Conservation (phyloP, 37 sponge, comb jelly and placozoan genomes). For the Geodia barretti region DNA sequence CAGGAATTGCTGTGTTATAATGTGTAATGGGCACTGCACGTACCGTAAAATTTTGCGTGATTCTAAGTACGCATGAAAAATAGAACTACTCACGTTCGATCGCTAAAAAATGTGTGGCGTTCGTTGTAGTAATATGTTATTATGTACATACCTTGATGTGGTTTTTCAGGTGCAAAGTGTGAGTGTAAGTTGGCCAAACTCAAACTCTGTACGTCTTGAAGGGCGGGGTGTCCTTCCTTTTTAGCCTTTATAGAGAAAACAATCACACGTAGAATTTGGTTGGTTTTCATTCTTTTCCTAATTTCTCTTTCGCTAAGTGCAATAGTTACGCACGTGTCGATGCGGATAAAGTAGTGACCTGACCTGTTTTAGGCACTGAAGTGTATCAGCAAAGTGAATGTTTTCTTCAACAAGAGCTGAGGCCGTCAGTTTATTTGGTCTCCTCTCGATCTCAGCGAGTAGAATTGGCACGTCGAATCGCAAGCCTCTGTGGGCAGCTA, state of each 20-base stretch:
- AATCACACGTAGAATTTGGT: not conserved
- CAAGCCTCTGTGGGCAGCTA: constrained; percentile 70
- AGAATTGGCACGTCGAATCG: constrained; percentile 55
- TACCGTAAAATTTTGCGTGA: too few relatives aligned
- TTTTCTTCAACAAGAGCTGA: not conserved
- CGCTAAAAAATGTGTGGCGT: not conserved
- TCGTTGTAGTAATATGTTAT: not conserved
- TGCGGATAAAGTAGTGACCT: not conserved
- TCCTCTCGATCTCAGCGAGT: constrained; percentile 55
- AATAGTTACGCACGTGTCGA: not conserved
- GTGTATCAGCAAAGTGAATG: constrained; percentile 59
- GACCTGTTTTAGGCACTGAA: constrained; percentile 17
- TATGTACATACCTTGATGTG: constrained; percentile 2
- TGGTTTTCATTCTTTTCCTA: too few relatives aligned
- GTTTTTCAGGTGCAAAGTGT: not conserved
- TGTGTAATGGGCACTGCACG: too few relatives aligned
- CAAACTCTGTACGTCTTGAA: not conserved
- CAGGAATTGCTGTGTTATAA: not conserved
- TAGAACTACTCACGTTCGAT: too few relatives aligned
- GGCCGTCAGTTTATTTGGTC: not conserved
- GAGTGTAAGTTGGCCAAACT: constrained; percentile 14
- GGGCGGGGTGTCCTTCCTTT: constrained; percentile 9
- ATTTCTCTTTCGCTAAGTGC: not conserved
- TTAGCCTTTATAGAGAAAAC: constrained; percentile 1
- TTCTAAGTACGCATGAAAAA: too few relatives aligned